These are phyloP conservation scores for Psilopsiagon aurifrons DNA, from an alignment of 2,113 vertebrate species.

Conservation along the genomic window DNA sequence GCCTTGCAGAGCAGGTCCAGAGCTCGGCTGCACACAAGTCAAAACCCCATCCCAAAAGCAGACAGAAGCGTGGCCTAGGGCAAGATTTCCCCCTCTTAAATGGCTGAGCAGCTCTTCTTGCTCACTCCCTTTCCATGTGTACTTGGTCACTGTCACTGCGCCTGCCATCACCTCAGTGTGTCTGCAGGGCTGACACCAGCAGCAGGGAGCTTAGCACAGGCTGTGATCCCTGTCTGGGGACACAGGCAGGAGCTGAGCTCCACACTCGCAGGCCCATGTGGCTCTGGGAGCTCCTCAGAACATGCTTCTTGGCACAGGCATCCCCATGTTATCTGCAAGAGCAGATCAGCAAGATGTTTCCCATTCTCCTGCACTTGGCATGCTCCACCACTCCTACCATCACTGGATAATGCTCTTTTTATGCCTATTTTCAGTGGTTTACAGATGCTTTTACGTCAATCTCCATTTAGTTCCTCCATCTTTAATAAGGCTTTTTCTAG, in stretches of 20 bases:
- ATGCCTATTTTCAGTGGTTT: background rate
- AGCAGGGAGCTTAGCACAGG: background rate
- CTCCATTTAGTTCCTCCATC: background rate
- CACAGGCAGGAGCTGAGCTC: background rate
- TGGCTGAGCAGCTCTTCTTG: background rate
- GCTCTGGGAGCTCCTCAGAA: background rate
- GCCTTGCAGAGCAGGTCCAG: background rate
- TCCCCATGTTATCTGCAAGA: background rate
- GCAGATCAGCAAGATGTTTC: background rate
- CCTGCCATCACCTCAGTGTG: background rate
- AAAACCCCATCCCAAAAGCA: background rate
- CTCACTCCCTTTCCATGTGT: background rate
- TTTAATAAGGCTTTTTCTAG: background rate
- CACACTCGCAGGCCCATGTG: accelerated
- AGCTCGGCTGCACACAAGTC: background rate
- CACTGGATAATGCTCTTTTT: background rate
- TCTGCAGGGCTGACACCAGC: background rate
- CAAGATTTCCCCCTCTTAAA: background rate
- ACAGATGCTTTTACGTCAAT: background rate
- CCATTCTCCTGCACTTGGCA: background rate
- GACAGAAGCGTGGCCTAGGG: background rate
- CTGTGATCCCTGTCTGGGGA: background rate
- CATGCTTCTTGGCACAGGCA: accelerated
- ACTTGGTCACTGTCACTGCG: background rate
- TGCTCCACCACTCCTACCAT: background rate